Evolutionary conservation across 1,140 invertebrate species (phyloP).

Genomic region (Saccostrea glomerata): DNA sequence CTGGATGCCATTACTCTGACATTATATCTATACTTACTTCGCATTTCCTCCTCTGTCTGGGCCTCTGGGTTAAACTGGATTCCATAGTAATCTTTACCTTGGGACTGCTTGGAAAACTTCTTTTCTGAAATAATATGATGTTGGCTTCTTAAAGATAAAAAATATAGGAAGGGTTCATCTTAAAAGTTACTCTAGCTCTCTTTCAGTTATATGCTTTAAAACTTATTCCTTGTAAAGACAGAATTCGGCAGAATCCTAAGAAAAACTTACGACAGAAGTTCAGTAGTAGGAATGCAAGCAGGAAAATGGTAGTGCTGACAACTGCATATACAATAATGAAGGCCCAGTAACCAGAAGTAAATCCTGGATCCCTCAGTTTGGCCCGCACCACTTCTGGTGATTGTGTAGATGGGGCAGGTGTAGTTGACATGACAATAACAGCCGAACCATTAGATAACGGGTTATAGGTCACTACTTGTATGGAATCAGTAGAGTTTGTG

Average conservation of each 20-base stretch:
- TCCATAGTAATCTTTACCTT: slow-evolving; percentile 15
- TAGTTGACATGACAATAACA: neutral
- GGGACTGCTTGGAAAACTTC: neutral
- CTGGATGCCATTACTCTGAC: neutral
- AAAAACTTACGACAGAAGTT: neutral
- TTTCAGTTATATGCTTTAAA: neutral
- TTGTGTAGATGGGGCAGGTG: neutral
- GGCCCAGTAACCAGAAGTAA: slow-evolving; percentile 3
- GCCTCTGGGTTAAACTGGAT: slow-evolving; percentile 12
- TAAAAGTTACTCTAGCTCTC: neutral
- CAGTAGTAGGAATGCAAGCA: neutral
- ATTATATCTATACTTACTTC: neutral
- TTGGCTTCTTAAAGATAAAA: neutral
- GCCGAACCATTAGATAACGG: neutral
- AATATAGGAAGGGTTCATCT: neutral
- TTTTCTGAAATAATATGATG: neutral
- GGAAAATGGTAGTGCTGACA: neutral
- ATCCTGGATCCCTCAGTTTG: neutral
- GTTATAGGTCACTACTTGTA: neutral
- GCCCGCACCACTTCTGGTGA: neutral
- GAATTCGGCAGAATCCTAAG: neutral
- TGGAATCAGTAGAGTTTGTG: neutral
- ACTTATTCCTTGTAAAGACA: too few relatives aligned
- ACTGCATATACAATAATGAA: neutral
- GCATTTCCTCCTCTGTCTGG: neutral